Base-by-base conservation (phyloP, 1,140 invertebrate genomes). In the Drosophila pseudoananassae region DNA sequence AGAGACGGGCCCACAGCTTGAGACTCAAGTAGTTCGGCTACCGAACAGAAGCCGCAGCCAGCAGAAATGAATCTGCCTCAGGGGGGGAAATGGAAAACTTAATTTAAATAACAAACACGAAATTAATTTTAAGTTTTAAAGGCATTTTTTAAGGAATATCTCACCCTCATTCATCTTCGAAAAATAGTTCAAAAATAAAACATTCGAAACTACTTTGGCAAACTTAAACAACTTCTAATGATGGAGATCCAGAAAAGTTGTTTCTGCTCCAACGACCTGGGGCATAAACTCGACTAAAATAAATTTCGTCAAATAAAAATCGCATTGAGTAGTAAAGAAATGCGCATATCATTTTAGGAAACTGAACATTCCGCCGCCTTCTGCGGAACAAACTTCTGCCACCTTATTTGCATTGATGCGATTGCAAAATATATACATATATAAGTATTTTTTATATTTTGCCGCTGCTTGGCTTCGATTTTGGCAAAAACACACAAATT, bases 321-420 rank as follows among this genome's bases (percentile, higher is more conserved):
- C 31, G 54, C 59, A 64, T 54, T 40, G 57, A 63, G 53, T 76
- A 70, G 72, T 76, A 76, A 76, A 60, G 64, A 66, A 75, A 69
- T 69, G 73, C 55, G 78, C 83, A 78, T 88, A 88, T 88, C 47
- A 78, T 79, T 55, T 66, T 58, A 60, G 56, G 23, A 74, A 78
- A 69, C 53, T 59, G 76, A 70, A 57, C 76, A 75, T 78, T 79
- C 59, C 14, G 72, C 64, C 64, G 64, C 76, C 66, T 74, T 52
- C 55, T 57, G 27, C n/a, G 25, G 14, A 50, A 29, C 43, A 36
- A 52, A 31, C 38, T 61, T 51, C 47, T 70, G 54, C 64, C 76
- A 85, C 74, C 81, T 87, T 87, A 82, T 85, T 85, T 85, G 82
- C 82, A 85, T 88, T 85, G 78, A 82, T 87, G 74, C 65, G 69